A percentile compares a stretch with the other conserved stretches of the same genome.
These are phyloP conservation scores for Cotesia glomerata DNA, from an alignment of 1,140 invertebrate species.

Conservation along the genomic window DNA sequence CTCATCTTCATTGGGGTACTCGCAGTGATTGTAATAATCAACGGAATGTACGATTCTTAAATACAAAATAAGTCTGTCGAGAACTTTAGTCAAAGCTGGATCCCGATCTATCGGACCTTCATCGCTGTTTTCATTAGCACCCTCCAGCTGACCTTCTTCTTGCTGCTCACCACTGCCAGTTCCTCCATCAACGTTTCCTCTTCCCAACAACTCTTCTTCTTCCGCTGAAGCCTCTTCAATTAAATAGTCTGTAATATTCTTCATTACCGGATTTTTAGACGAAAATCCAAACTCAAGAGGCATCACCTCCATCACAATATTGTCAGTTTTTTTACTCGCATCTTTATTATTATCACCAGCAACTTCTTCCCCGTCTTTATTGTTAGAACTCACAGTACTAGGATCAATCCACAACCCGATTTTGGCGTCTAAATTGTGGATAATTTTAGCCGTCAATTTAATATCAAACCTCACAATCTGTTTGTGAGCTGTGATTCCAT, in stretches of 20 bases:
- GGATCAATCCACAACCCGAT: slow-evolving; percentile 78
- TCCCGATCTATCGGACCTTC: slow-evolving; percentile 79
- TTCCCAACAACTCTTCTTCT: slow-evolving; percentile 93
- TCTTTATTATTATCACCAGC: slow-evolving; percentile 42
- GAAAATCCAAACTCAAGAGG: slow-evolving; percentile 83
- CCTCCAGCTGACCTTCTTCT: slow-evolving; percentile 64
- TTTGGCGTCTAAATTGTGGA: slow-evolving; percentile 89
- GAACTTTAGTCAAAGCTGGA: slow-evolving; percentile 75
- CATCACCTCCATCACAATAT: slow-evolving; percentile 60
- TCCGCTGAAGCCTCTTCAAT: slow-evolving; percentile 98
- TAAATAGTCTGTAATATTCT: slow-evolving; percentile 97
- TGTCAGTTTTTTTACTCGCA: slow-evolving; percentile 26
- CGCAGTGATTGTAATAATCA: slow-evolving; percentile 98
- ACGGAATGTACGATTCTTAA: slow-evolving; percentile 93
- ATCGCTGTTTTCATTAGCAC: slow-evolving; percentile 62
- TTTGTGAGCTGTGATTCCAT: slow-evolving; percentile 91
- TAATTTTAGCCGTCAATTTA: slow-evolving; percentile 92
- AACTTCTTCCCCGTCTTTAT: slow-evolving; percentile 32
- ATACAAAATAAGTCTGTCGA: slow-evolving; percentile 38
- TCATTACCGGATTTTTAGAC: slow-evolving; percentile 93
- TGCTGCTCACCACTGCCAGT: slow-evolving; percentile 54
- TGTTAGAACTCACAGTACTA: slow-evolving; percentile 52
- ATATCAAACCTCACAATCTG: slow-evolving; percentile 91
- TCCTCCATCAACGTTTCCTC: slow-evolving; percentile 52
- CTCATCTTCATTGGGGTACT: slow-evolving; percentile 99